A percentile compares a stretch with the other conserved stretches of the same genome.
Evolutionary conservation across 1,140 invertebrate genomes (phyloP).

Genomic region (Campoletis sonorensis): DNA sequence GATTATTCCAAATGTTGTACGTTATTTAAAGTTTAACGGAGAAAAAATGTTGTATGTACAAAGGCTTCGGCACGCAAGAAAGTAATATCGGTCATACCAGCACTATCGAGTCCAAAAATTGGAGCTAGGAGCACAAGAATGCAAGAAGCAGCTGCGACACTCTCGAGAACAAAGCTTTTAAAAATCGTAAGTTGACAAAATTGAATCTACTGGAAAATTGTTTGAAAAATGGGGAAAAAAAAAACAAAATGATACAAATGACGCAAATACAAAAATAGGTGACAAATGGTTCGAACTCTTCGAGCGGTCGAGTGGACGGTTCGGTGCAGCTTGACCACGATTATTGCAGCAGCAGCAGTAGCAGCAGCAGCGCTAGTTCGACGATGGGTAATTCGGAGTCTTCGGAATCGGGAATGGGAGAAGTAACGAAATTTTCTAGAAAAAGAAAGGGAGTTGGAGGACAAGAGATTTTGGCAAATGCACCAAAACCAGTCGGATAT

Average conservation of each 20-base stretch:
- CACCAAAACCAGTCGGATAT: constrained; percentile 18
- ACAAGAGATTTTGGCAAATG: neutral
- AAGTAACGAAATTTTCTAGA: constrained; percentile 29
- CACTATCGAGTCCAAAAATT: constrained; percentile 68
- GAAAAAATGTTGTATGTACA: constrained; percentile 37
- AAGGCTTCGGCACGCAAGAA: constrained; percentile 74
- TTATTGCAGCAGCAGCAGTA: constrained; percentile 72
- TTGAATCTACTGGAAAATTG: no score
- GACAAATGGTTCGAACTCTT: constrained; percentile 47
- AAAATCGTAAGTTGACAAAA: constrained; percentile 63
- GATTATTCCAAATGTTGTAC: no score
- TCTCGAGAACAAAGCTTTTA: constrained; percentile 67
- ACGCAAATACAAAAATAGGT: constrained; percentile 46
- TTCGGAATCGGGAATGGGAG: neutral
- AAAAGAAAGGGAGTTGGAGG: neutral
- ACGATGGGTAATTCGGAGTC: constrained; percentile 42
- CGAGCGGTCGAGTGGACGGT: constrained; percentile 53
- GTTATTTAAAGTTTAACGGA: neutral
- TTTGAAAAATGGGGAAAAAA: neutral
- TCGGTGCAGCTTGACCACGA: constrained; percentile 76
- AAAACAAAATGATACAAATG: constrained; percentile 2
- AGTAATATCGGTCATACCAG: constrained; percentile 74
- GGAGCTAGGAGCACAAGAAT: constrained; percentile 64
- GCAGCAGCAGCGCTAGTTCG: constrained; percentile 38
- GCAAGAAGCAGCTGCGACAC: constrained; percentile 66